phyloP scores from a whole-genome alignment of 2,888 invertebrate species.

The Nemoura dubitans region DNA sequence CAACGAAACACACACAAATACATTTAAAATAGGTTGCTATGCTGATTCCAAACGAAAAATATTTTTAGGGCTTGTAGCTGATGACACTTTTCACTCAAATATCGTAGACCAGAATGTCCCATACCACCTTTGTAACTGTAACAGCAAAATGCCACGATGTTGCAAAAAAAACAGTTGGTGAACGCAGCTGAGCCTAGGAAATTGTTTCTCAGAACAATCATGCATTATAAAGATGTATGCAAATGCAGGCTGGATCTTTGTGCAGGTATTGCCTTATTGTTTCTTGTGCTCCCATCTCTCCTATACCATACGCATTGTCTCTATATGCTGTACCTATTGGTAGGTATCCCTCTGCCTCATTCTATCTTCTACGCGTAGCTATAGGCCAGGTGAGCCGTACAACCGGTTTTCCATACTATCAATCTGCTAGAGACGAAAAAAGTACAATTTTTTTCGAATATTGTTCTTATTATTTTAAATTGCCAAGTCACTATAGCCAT shows the following conservation, averaged over 20 bases:
- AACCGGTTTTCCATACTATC: conserved; percentile 19
- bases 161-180: neutral
- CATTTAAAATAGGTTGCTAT: too few relatives aligned
- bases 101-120: too few relatives aligned
- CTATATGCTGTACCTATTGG: too few relatives aligned
- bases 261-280: neutral
- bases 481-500: conserved; percentile 32
- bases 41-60: too few relatives aligned
- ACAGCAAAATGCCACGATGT: neutral
- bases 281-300: neutral
- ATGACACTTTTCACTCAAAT: too few relatives aligned
- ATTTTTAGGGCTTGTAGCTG: too few relatives aligned
- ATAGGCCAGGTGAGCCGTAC: conserved; percentile 9
- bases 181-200: neutral
- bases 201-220: conserved; percentile 17
- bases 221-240: conserved; percentile 23
- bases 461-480: conserved; percentile 37
- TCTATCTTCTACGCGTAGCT: neutral
- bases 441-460: conserved; percentile 14
- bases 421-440: conserved; percentile 37
- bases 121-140: too few relatives aligned
- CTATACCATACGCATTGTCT: neutral
- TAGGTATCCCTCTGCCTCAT: neutral
- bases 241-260: conserved; percentile 16
- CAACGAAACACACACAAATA: too few relatives aligned